Base-by-base conservation (phyloP, 2,113 vertebrate genomes). In the Thermophis baileyi region DNA sequence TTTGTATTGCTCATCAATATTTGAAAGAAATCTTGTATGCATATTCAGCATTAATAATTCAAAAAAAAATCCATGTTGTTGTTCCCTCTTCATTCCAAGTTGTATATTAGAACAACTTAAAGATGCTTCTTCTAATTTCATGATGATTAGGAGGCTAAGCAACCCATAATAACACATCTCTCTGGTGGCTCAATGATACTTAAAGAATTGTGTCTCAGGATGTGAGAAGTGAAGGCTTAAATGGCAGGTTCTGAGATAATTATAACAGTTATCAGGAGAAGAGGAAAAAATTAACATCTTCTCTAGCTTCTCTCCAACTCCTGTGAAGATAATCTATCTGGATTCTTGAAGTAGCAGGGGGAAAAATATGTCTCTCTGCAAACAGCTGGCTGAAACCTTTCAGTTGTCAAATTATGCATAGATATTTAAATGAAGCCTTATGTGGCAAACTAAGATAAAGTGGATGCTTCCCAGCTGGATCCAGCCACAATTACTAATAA, bases 401-500 rank as follows among this genome's bases (percentile, higher is more conserved):
- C 93, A 96, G 94, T 95, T 93, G 95, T 94, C 86, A 96, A 96
- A 97, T 96, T 95, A 96, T 95, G 89, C 94, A 94, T n/a, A 96
- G 94, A 89, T 54, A 95, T 96, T 96, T 95, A 95, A 96, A 96
- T 95, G 94, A 94, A 69, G 27, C 94, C 96, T 95, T 96, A 95
- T 27, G 16, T 81, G 57, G 53, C 81, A 81, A 90, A 85, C 88
- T 96, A 81, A 93, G 93, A 95, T 96, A 94, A 95, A 96, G 85
- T 40, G 89, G 96, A 95, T 92, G 50, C 95, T 93, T 96, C 95
- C 93, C 95, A 96, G 90, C 94, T 95, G 95, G 90, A 91, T 91
- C 7, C 25, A 96, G 89, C 94, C 91, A 95, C 88, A 95, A 95
- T 93, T 94, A 46, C 92, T n/a, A 30, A 91, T 93, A 96, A 95